Percentiles rank a stretch among this genome's conserved stretches.
Conservation (phyloP, 1,140 invertebrate species). For the Eulimnadia texana region DNA sequence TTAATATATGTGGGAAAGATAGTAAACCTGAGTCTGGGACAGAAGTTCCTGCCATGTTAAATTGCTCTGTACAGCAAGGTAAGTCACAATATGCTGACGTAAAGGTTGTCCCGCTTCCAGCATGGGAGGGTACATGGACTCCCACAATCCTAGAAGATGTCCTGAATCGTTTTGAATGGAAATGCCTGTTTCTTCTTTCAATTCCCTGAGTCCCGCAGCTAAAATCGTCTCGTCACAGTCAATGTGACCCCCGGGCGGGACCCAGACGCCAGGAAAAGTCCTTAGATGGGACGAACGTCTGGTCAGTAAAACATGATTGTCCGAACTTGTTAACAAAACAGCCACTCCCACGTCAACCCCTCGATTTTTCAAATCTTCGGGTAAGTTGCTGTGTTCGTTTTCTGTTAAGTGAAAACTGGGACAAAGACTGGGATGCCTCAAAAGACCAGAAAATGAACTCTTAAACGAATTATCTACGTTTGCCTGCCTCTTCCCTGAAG, state of each 20-base stretch:
- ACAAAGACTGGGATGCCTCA: neutral
- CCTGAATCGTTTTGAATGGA: constrained; percentile 19
- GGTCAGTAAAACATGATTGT: constrained; percentile 29
- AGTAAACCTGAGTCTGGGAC: neutral
- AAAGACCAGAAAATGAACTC: neutral
- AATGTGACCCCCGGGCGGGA: constrained; percentile 30
- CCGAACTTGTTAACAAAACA: constrained; percentile 27
- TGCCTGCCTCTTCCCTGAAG: neutral
- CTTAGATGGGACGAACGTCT: constrained; percentile 27
- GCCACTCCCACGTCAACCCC: constrained; percentile 30
- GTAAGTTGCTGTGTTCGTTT: neutral
- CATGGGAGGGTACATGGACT: constrained; percentile 28
- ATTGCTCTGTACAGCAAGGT: constrained; percentile 18
- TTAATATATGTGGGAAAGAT: neutral
- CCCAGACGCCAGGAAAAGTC: constrained; percentile 32
- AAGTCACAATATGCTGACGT: constrained; percentile 30
- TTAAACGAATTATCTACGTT: neutral
- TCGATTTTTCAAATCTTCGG: constrained; percentile 10
- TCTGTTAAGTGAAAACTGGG: neutral
- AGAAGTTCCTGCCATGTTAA: neutral
- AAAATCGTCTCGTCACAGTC: constrained; percentile 21
- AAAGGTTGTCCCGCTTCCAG: constrained; percentile 24
- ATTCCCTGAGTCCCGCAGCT: constrained; percentile 26
- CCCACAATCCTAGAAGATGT: constrained; percentile 26
- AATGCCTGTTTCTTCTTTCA: constrained; percentile 28